phyloP scores from a whole-genome alignment of 2,888 invertebrate species.

The Metellina segmentata region DNA sequence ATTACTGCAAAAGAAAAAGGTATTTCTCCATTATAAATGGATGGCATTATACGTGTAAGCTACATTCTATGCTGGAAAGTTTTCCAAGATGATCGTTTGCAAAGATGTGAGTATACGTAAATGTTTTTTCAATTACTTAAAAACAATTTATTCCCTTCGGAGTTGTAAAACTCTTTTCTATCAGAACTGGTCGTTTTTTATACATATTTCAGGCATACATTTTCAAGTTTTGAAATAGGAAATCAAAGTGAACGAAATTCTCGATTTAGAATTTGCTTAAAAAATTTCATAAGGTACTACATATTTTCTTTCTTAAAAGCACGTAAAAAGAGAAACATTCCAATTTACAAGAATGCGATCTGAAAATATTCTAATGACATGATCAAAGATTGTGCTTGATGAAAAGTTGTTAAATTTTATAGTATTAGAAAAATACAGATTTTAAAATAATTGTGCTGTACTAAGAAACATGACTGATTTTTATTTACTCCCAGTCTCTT shows the following conservation, averaged over 20 bases:
- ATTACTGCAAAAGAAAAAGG: background rate
- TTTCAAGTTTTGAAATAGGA: background rate
- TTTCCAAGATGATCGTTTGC: constrained; percentile 46
- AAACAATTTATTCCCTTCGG: constrained; percentile 27
- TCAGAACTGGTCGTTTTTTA: background rate
- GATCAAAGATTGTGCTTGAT: no score
- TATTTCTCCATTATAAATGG: constrained; percentile 41
- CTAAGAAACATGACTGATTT: no score
- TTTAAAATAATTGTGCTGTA: no score
- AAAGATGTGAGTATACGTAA: background rate
- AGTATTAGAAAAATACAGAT: no score
- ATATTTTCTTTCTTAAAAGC: background rate
- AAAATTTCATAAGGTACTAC: background rate
- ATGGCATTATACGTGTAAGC: constrained; percentile 39
- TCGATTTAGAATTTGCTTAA: background rate
- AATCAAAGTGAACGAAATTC: background rate
- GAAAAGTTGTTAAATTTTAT: no score
- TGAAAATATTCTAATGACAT: no score
- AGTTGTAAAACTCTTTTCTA: constrained; percentile 15
- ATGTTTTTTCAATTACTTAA: constrained; percentile 39
- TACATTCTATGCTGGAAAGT: constrained; percentile 24
- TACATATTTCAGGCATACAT: background rate
- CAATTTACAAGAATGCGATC: no score
- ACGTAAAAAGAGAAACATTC: background rate
- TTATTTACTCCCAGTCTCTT: no score